These are phyloP conservation scores for Brachymystax lenok DNA, from an alignment of 2,797 vertebrate genomes.

Conservation along the genomic window DNA sequence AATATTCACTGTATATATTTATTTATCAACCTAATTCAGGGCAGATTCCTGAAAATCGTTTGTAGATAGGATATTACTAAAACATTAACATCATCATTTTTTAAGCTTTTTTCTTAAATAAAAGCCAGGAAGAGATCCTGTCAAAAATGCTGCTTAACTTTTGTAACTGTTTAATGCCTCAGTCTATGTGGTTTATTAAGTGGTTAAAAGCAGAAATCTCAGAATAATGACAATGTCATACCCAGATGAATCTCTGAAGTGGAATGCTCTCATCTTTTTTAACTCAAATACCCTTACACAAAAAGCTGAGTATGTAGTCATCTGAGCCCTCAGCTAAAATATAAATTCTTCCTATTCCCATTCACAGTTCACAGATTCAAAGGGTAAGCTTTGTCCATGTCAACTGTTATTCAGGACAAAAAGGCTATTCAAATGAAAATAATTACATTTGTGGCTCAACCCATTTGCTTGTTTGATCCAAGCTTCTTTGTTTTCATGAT, in stretches of 20 bases:
- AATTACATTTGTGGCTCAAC: background rate
- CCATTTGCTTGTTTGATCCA: too few relatives aligned
- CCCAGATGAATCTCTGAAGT: constrained; percentile 4
- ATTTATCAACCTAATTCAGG: constrained; percentile 12
- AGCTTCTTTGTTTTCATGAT: too few relatives aligned
- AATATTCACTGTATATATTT: too few relatives aligned
- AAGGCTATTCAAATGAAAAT: background rate
- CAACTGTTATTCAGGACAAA: background rate
- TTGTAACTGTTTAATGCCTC: constrained; percentile 6
- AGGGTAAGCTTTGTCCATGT: background rate
- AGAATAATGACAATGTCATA: constrained; percentile 12
- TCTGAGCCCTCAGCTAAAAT: background rate
- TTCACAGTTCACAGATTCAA: background rate
- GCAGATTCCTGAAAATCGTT: constrained; percentile 27
- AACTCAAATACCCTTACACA: constrained; percentile 6
- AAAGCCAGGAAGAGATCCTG: constrained; percentile 12
- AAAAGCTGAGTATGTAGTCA: background rate
- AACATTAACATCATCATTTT: constrained; percentile 35
- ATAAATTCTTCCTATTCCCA: background rate
- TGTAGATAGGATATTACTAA: constrained; percentile 40
- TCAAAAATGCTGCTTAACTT: constrained; percentile 2
- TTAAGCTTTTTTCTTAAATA: background rate
- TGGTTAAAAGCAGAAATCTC: constrained; percentile 12
- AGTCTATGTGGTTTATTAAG: background rate
- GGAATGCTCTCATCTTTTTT: background rate